phyloP scores from a whole-genome alignment of 1,140 invertebrate species.

The Liolophura sinensis region DNA sequence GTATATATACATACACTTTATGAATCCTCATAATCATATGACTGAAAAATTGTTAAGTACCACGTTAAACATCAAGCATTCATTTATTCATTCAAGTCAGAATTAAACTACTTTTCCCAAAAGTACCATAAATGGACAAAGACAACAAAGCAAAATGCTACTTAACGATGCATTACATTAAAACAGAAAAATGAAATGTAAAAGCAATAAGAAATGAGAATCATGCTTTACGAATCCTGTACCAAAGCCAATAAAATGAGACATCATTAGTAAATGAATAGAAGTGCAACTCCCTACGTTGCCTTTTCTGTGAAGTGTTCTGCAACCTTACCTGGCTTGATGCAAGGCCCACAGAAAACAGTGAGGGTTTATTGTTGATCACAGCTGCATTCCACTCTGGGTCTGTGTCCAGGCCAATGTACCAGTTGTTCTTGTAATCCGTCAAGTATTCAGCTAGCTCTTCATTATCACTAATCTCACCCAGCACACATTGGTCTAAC shows the following conservation, averaged over 20 bases:
- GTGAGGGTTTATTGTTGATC: conserved; percentile 48
- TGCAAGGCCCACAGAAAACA: conserved; percentile 61
- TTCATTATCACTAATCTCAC: conserved; percentile 45
- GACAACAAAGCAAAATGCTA: too few relatives aligned
- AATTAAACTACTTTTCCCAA: too few relatives aligned
- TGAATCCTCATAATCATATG: too few relatives aligned
- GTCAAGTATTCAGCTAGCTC: conserved; percentile 57
- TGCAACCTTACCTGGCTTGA: conserved; percentile 40
- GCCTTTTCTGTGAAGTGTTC: neutral
- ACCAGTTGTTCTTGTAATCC: conserved; percentile 60
- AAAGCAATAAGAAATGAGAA: too few relatives aligned
- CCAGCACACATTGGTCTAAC: conserved; percentile 60
- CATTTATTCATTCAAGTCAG: too few relatives aligned
- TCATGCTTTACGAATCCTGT: too few relatives aligned
- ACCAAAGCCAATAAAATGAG: neutral
- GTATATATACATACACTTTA: too few relatives aligned
- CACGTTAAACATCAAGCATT: too few relatives aligned
- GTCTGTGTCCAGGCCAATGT: conserved; percentile 58
- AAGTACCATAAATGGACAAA: too few relatives aligned
- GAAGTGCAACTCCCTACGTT: neutral
- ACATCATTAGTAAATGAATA: neutral
- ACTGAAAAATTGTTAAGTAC: too few relatives aligned
- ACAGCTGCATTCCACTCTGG: conserved; percentile 58
- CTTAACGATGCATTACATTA: too few relatives aligned
- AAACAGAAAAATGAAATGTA: too few relatives aligned